A percentile compares a stretch with the other conserved stretches of the same genome.
Evolutionary conservation across 1,140 invertebrate species (phyloP).

Genomic region (Drosophila nigromelanica): DNA sequence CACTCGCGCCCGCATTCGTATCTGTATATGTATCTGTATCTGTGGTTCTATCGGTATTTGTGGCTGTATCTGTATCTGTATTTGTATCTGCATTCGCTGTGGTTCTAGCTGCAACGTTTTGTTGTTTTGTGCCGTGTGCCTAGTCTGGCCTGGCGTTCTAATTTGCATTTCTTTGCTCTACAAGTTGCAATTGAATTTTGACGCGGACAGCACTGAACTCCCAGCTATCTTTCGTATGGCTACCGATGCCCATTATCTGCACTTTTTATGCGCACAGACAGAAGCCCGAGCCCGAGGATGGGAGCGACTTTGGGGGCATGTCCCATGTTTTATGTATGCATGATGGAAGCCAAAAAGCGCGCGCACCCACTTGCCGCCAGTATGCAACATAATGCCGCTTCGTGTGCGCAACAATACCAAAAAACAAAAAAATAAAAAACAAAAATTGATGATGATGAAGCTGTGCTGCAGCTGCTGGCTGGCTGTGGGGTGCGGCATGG

Average conservation of each 20-base stretch:
- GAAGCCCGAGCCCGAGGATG: not conserved
- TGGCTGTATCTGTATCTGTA: conserved; percentile 25
- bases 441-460: conserved; percentile 73
- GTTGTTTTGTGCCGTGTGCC: conserved; percentile 22
- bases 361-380: not conserved
- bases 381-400: conserved; percentile 31
- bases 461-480: conserved; percentile 23
- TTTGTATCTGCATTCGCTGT: conserved; percentile 15
- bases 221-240: conserved; percentile 29
- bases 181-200: conserved; percentile 75
- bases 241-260: conserved; percentile 39
- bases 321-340: conserved; percentile 70
- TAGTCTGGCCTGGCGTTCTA: conserved; percentile 52
- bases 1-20: conserved; percentile 2
- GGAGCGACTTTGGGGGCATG: conserved; percentile 18
- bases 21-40: conserved; percentile 13
- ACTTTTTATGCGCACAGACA: conserved; percentile 32
- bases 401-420: conserved; percentile 18
- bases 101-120: conserved; percentile 9
- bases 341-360: conserved; percentile 46
- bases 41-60: conserved; percentile 12
- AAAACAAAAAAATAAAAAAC: not conserved
- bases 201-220: conserved; percentile 45
- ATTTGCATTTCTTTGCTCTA: conserved; percentile 64
- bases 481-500: not conserved